Conservation (phyloP, 2,797 vertebrate genomes). For the Sebastes cheni region DNA sequence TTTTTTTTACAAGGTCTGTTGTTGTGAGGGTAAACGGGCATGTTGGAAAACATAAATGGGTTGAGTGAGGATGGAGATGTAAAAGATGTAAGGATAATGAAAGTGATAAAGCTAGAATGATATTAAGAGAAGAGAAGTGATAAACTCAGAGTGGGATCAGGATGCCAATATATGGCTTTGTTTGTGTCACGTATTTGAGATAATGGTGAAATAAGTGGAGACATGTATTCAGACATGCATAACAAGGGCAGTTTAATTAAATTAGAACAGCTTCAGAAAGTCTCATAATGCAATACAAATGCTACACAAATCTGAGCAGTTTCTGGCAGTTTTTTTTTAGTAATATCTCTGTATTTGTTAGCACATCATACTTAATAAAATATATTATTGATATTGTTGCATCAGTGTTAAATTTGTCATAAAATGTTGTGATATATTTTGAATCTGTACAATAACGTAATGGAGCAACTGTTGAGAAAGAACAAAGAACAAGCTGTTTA, state of each 20-base stretch:
- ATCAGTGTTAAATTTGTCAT: too few species aligned
- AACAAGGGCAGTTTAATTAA: not conserved
- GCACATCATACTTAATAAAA: too few species aligned
- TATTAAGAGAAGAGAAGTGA: not conserved
- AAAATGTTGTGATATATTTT: too few species aligned
- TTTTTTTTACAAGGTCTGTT: not conserved
- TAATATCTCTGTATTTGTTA: too few species aligned
- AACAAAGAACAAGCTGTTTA: too few species aligned
- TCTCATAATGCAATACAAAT: too few species aligned
- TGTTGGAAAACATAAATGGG: not conserved
- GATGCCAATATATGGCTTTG: not conserved
- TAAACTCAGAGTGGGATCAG: too few species aligned
- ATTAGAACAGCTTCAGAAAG: not conserved
- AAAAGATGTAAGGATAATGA: not conserved
- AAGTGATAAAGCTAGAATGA: not conserved
- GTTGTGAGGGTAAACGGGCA: constrained; percentile 1
- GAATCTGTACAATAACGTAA: too few species aligned
- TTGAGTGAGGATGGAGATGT: not conserved
- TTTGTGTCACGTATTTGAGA: not conserved
- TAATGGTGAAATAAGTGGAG: not conserved
- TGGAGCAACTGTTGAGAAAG: too few species aligned
- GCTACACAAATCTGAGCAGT: too few species aligned
- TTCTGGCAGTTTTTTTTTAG: too few species aligned
- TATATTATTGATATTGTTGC: too few species aligned
- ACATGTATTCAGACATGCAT: not conserved